These are phyloP conservation scores for Agraylea sexmaculata DNA, from an alignment of 1,140 invertebrate species.

Conservation along the genomic window DNA sequence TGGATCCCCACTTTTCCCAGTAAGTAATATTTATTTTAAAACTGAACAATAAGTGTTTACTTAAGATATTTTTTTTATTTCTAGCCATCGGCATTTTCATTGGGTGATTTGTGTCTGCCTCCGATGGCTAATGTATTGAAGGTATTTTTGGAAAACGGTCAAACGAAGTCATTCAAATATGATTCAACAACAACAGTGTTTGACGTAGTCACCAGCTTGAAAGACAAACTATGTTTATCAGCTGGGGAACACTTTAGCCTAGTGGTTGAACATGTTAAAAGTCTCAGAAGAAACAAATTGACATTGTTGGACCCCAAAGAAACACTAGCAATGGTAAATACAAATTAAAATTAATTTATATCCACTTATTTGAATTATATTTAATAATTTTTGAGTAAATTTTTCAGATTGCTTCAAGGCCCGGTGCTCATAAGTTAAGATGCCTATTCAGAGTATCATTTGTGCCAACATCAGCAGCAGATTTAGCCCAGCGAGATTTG, in stretches of 20 bases:
- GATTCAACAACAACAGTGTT: constrained; percentile 79
- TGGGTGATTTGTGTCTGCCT: constrained; percentile 68
- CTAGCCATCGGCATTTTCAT: constrained; percentile 63
- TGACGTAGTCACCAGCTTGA: constrained; percentile 73
- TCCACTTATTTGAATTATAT: constrained; percentile 2
- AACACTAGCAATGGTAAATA: constrained; percentile 68
- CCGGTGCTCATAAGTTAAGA: constrained; percentile 76
- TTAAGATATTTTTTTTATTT: constrained; percentile 24
- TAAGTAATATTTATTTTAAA: constrained; percentile 30
- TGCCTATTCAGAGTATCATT: constrained; percentile 82
- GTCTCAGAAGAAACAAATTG: constrained; percentile 69
- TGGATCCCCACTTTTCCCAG: constrained; percentile 63
- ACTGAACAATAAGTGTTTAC: background rate
- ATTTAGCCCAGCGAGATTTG: constrained; percentile 68
- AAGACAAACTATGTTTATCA: constrained; percentile 73
- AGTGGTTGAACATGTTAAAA: constrained; percentile 83
- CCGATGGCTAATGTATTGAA: constrained; percentile 89
- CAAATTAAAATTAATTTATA: background rate
- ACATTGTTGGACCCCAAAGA: constrained; percentile 74
- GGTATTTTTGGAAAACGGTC: constrained; percentile 88
- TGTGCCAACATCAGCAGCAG: constrained; percentile 73
- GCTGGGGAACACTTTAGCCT: constrained; percentile 76
- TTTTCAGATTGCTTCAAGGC: constrained; percentile 71
- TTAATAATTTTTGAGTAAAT: background rate
- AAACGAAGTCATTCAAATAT: constrained; percentile 95